Conservation (phyloP, 2,888 invertebrate genomes). For the Drosophila meridiana region DNA sequence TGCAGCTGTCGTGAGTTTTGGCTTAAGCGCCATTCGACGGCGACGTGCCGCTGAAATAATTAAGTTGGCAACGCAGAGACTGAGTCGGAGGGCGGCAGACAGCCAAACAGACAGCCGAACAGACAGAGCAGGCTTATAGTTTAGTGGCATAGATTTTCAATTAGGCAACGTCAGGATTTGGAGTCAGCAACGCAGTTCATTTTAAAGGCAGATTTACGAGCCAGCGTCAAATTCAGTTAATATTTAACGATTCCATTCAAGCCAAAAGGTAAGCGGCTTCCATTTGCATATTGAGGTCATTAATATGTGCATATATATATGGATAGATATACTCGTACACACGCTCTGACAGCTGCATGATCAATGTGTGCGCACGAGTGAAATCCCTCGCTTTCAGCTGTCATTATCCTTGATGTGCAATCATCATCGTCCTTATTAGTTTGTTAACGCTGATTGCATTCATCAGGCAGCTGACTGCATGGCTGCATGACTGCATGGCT, state of each 20-base stretch:
- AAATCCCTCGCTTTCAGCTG: constrained; percentile 3
- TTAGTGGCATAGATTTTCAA: constrained; percentile 72
- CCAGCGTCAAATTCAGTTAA: constrained; percentile 14
- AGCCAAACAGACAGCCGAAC: not conserved
- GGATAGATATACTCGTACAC: not conserved
- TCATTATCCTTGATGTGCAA: constrained; percentile 26
- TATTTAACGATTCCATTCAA: constrained; percentile 26
- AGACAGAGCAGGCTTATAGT: constrained; percentile 52
- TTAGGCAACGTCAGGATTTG: constrained; percentile 46
- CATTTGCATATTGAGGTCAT: constrained; percentile 16
- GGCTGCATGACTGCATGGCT: not conserved
- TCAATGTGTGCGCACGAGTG: constrained; percentile 28
- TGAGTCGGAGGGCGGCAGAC: not conserved
- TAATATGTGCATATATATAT: constrained; percentile 1
- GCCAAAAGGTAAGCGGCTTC: constrained; percentile 37
- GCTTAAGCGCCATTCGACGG: constrained; percentile 59
- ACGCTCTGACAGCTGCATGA: constrained; percentile 29
- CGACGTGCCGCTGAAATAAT: constrained; percentile 76
- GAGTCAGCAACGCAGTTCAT: not conserved
- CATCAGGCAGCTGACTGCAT: constrained; percentile 11
- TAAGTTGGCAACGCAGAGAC: constrained; percentile 64
- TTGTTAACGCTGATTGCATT: constrained; percentile 43
- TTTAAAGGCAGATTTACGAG: constrained; percentile 3
- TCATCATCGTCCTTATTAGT: constrained; percentile 40
- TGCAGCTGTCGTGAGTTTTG: constrained; percentile 70